Conservation (phyloP, 1,140 invertebrate species). For the Cyclina sinensis region DNA sequence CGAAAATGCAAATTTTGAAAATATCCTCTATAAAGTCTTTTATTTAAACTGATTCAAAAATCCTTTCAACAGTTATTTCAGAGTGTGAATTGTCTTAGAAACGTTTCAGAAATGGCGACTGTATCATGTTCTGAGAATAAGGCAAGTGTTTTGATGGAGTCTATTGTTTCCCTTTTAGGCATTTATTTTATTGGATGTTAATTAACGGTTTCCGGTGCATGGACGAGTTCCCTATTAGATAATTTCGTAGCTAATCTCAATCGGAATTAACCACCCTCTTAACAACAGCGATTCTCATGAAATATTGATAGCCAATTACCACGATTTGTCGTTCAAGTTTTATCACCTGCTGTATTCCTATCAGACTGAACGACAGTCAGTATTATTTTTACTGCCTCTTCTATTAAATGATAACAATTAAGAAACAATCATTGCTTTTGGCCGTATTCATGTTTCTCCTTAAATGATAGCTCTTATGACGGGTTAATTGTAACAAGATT, state of each 20-base stretch:
- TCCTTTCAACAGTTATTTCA: no score
- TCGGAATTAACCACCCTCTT: conserved; percentile 37
- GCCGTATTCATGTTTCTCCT: conserved; percentile 11
- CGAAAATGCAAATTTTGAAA: no score
- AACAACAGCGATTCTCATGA: conserved; percentile 49
- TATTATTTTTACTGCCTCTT: conserved; percentile 49
- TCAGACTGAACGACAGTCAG: conserved; percentile 26
- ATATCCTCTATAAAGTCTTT: no score
- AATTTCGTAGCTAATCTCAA: conserved; percentile 67
- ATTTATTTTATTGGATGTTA: conserved; percentile 47
- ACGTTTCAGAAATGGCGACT: not conserved
- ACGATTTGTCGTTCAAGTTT: conserved; percentile 32
- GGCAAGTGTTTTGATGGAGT: not conserved
- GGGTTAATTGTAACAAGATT: conserved; percentile 32
- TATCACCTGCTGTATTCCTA: conserved; percentile 29
- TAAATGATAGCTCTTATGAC: conserved; percentile 15
- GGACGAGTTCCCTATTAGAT: conserved; percentile 48
- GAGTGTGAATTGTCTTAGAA: not conserved
- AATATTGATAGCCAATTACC: conserved; percentile 59
- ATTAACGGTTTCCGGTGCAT: conserved; percentile 58
- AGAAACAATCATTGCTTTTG: conserved; percentile 46
- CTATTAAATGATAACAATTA: conserved; percentile 62
- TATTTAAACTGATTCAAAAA: no score
- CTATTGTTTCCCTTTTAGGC: conserved; percentile 15
- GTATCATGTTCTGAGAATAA: conserved; percentile 26